These are phyloP conservation scores for Phylloscopus trochiloides DNA, from an alignment of 2,113 vertebrate species.

Conservation along the genomic window DNA sequence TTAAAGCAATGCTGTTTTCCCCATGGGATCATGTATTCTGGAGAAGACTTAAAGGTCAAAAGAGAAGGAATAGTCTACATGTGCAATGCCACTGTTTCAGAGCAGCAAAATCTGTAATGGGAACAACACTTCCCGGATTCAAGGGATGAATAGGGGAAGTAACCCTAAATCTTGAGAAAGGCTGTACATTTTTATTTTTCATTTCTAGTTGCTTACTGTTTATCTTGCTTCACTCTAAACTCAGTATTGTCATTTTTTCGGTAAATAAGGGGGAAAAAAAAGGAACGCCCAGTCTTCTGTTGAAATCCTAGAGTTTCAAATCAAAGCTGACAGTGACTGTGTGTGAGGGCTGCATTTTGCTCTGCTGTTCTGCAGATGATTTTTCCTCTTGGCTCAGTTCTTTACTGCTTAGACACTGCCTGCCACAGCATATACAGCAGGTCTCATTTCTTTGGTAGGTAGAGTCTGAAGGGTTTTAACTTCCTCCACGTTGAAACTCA, in stretches of 20 bases:
- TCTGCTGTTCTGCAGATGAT: neutral
- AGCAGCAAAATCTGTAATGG: neutral
- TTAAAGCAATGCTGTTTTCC: neutral
- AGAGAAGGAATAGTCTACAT: neutral
- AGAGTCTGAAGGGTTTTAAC: neutral
- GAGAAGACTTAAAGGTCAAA: neutral
- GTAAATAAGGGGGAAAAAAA: neutral
- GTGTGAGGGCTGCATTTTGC: neutral
- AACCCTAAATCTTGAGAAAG: slow-evolving; percentile 24
- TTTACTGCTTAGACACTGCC: neutral
- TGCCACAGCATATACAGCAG: neutral
- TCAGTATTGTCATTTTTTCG: accelerated
- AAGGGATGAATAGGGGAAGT: neutral
- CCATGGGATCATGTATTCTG: neutral
- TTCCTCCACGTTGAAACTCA: neutral
- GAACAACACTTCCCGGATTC: neutral
- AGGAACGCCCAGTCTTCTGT: neutral
- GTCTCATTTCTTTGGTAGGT: neutral
- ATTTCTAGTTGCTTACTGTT: neutral
- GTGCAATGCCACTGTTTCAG: neutral
- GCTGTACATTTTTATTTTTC: neutral
- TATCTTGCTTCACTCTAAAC: neutral
- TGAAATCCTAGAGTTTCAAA: neutral
- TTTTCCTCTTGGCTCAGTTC: neutral
- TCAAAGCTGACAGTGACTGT: neutral